Evolutionary conservation across 2,888 invertebrate genomes (phyloP), one percentile per base, ranked within the genome.

Genomic region (Stratiomys singularior): DNA sequence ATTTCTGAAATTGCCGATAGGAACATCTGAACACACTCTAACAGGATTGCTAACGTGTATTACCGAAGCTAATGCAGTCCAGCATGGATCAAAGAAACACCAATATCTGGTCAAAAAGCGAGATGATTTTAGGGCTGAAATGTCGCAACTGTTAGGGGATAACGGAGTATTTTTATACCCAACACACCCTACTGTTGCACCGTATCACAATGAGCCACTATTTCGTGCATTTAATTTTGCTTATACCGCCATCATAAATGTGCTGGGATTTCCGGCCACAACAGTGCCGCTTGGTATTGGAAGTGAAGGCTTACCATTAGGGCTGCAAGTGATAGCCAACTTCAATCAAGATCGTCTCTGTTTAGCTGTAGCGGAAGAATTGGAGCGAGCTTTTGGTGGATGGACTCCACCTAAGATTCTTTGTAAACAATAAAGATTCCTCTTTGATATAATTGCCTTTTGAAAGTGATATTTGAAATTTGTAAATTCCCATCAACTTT

Each of bases 131-230:
- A 89, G 90, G 80, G 87, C 88, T 56, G 90, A 90, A 82, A 88
- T 95, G 72, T 88, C 89, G 84, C 91, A 93, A 69, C 87, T 96
- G 83, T 88, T 98, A 30, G 94, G 94, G 11, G 92, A 94, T 37
- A 91, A 97, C 84, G 97, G 97, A 0, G 92, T 98, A 1, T 91
- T 98, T 79, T 87, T 98, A 37, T 97, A 93, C 85, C 97, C 97
- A 0, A 92, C 96, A 0, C 96, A 96, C 88, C 97, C 97, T 1
- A 94, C 94, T 13, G 90, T 94, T 15, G 97, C 97, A 0, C 95
- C 94, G 0, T 94, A 95, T 84, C 97, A 98, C 86, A 92, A 94
- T 83, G 96, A 97, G 84, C 94, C 97, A 0, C 84, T 97, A 23
- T 83, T 93, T 27, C 93, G 93, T 82, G 91, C 95, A 13, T 91